A percentile compares a stretch with the other conserved stretches of the same genome.
Evolutionary conservation across 2,888 invertebrate genomes (phyloP).

Genomic region (Atethmia centrago): DNA sequence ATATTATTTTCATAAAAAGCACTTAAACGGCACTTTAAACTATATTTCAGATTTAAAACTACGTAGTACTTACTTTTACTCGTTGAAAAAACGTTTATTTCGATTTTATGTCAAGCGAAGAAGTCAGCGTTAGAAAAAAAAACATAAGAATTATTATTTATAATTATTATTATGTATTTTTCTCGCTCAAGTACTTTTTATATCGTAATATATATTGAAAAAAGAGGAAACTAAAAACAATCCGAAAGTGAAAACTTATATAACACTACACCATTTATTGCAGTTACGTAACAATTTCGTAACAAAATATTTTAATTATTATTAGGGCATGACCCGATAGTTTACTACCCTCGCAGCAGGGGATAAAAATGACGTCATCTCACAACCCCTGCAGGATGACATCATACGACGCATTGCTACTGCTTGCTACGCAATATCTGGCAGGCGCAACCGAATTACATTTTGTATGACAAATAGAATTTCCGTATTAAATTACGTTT

Average conservation of each 20-base stretch:
- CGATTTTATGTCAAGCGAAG: neutral
- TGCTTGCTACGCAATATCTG: slow-evolving; percentile 61
- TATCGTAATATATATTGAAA: neutral
- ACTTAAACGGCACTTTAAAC: neutral
- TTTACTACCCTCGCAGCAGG: slow-evolving; percentile 79
- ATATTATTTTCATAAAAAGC: neutral
- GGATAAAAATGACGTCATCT: slow-evolving; percentile 80
- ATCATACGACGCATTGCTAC: slow-evolving; percentile 74
- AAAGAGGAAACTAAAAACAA: neutral
- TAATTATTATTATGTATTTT: neutral
- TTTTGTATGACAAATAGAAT: slow-evolving; percentile 47
- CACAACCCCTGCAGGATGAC: slow-evolving; percentile 81
- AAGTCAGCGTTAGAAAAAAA: neutral
- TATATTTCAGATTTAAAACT: neutral
- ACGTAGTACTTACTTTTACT: neutral
- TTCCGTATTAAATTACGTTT: slow-evolving; percentile 35
- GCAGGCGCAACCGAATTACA: slow-evolving; percentile 54
- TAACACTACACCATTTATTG: neutral
- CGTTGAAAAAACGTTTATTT: neutral
- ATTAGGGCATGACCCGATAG: slow-evolving; percentile 81
- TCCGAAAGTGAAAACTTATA: neutral
- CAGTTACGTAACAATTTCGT: slow-evolving; percentile 36
- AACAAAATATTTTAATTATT: slow-evolving; percentile 60
- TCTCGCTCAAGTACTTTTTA: too few relatives aligned
- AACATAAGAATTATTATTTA: too few relatives aligned